Base-by-base conservation (phyloP, 2,113 vertebrate genomes). In the Cyprinus carpio region DNA sequence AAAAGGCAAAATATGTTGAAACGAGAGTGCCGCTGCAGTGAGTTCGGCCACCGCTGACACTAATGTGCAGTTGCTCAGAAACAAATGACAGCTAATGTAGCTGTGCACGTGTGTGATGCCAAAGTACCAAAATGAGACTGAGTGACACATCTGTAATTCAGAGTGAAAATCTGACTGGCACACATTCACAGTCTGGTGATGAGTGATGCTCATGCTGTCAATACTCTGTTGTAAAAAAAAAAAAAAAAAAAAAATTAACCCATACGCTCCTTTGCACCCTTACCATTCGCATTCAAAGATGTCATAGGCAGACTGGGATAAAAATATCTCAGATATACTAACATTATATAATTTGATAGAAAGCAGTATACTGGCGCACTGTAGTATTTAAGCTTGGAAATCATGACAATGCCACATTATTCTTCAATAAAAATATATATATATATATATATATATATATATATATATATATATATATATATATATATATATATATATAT, bases 61-160 rank as follows among this genome's bases (percentile, higher is more conserved):
- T 8, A 62, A 16, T 29, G 20, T 16, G 34, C 34, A 25, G 31
- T 43, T 62, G 56, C 15, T 64, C 34, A 60, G 37, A 80, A 37
- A 62, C 56, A 80, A 62, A 80, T 80, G 10, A 43, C 77, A 62
- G 77, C 23, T 64, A 64, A 43, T 80, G 77, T 43, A 16, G 76
- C 54, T 12, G 3, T 78, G 31, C 7, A 6, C 40, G 31, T 13
- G 31, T 46, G 16, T 25, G 18, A n/a, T 69, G 83, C 72, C 29
- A 69, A 58, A 67, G 58, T 74, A 20, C 15, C 1, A 0, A 62
- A 37, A 81, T 85, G 34, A 85, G 23, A 43, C 20, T 6, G 37
- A 74, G 11, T 6, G 23, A 40, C 75, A 60, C 11, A 78, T 64
- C 40, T 84, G 60, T 78, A 40, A 27, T 16, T 84, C 29, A 25